A percentile compares a stretch with the other conserved stretches of the same genome.
Evolutionary conservation across 2,113 vertebrate genomes (phyloP).

Genomic region (Lanius collurio): DNA sequence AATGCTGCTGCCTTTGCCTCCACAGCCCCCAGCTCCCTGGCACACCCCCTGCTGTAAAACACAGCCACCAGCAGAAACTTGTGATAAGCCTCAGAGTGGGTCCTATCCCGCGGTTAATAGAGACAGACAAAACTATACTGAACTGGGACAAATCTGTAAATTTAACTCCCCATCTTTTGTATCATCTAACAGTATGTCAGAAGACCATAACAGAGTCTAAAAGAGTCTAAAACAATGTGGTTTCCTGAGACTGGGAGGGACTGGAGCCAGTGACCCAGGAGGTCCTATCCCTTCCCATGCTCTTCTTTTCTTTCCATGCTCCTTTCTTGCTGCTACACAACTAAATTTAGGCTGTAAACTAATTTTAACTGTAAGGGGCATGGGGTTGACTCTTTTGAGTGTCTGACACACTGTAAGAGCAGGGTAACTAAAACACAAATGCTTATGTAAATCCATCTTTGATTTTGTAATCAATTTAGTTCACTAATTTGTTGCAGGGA

Average conservation of each 20-base stretch:
- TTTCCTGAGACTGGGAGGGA: constrained; percentile 27
- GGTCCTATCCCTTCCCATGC: constrained; percentile 53
- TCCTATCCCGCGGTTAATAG: not conserved
- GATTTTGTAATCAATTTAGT: constrained; percentile 52
- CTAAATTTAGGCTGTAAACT: constrained; percentile 52
- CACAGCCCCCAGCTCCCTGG: not conserved
- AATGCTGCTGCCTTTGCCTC: not conserved
- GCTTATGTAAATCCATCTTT: constrained; percentile 51
- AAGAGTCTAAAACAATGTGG: constrained; percentile 23
- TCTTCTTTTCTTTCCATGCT: constrained; percentile 52
- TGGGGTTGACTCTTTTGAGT: not conserved
- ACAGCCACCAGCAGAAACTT: not conserved
- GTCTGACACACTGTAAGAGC: not conserved
- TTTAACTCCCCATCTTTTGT: constrained; percentile 18
- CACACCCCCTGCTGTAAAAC: not conserved
- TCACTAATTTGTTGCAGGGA: constrained; percentile 55
- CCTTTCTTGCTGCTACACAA: constrained; percentile 8
- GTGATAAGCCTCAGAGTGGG: not conserved
- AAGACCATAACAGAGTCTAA: not conserved
- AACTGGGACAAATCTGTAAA: constrained; percentile 29
- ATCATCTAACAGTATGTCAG: not conserved
- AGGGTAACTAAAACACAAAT: constrained; percentile 16
- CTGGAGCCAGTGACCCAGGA: constrained; percentile 54
- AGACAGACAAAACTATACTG: not conserved
- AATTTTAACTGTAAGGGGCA: constrained; percentile 29